phyloP scores from a whole-genome alignment of 2,113 vertebrate genomes.

The Calidris pugnax region DNA sequence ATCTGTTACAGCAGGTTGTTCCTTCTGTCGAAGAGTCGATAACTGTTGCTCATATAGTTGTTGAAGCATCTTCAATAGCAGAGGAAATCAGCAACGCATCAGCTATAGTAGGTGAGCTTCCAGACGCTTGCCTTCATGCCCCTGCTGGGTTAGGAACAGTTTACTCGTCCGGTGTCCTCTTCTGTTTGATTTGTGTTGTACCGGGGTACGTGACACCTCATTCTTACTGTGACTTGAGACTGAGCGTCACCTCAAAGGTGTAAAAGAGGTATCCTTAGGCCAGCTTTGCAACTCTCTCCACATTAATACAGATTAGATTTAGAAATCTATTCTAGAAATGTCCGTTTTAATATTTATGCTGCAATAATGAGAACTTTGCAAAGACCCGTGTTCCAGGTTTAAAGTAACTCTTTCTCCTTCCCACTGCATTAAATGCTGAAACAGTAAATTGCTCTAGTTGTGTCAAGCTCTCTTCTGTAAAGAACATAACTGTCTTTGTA shows the following conservation, averaged over 20 bases:
- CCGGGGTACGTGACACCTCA: fast-evolving
- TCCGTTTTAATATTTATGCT: not conserved
- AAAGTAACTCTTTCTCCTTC: not conserved
- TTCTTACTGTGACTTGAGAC: not conserved
- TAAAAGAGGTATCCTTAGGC: not conserved
- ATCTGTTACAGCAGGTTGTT: conserved; percentile 56
- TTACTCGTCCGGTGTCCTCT: fast-evolving
- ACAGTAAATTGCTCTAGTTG: too few relatives aligned
- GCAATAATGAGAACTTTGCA: not conserved
- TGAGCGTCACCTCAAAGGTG: fast-evolving
- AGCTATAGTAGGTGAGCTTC: conserved; percentile 73
- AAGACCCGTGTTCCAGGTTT: fast-evolving
- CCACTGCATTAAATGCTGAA: fast-evolving
- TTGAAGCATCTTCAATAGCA: conserved; percentile 72
- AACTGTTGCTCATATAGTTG: conserved; percentile 79
- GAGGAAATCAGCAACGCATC: conserved; percentile 63
- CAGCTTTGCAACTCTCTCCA: not conserved
- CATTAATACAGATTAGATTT: not conserved
- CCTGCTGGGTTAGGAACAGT: not conserved
- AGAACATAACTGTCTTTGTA: not conserved
- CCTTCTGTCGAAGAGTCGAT: conserved; percentile 74
- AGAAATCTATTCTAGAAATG: fast-evolving
- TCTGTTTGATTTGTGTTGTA: fast-evolving
- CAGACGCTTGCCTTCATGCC: fast-evolving
- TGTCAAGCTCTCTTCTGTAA: not conserved